A percentile compares a stretch with the other conserved stretches of the same genome.
phyloP scores from a whole-genome alignment of 2,888 invertebrate species.

The Embidobia sp. region DNA sequence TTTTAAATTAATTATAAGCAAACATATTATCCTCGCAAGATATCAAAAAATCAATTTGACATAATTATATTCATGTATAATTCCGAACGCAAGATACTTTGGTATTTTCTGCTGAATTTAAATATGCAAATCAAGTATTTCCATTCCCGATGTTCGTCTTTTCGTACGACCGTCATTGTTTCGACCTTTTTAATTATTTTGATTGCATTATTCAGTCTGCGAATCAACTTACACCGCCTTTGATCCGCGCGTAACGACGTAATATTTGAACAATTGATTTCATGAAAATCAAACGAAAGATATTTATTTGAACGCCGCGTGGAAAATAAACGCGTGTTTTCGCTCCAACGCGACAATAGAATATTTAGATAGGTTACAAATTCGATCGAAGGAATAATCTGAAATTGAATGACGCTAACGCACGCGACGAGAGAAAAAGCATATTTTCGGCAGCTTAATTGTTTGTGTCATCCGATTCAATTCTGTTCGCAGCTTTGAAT shows the following conservation, averaged over 20 bases:
- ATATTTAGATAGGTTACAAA: conserved; percentile 25
- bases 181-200: conserved; percentile 13
- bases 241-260: neutral
- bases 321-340: no score
- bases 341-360: neutral
- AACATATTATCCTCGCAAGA: neutral
- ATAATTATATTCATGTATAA: conserved; percentile 19
- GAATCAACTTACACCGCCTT: neutral
- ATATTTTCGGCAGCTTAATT: conserved; percentile 17
- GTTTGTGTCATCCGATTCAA: conserved; percentile 19
- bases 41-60: conserved; percentile 12
- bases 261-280: conserved; percentile 4
- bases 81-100: conserved; percentile 6
- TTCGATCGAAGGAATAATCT: conserved; percentile 20
- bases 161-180: conserved; percentile 8
- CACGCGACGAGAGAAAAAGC: neutral
- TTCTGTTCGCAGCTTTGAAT: conserved; percentile 2
- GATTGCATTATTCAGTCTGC: conserved; percentile 17
- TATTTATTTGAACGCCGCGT: no score
- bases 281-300: neutral
- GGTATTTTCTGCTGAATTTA: conserved; percentile 18
- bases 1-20: neutral
- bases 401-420: neutral
- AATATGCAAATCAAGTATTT: conserved; percentile 32
- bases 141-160: conserved; percentile 22